Evolutionary conservation across 2,797 vertebrate species (phyloP), one percentile per base, ranked within the genome.

Genomic region (Pempheris klunzingeri): DNA sequence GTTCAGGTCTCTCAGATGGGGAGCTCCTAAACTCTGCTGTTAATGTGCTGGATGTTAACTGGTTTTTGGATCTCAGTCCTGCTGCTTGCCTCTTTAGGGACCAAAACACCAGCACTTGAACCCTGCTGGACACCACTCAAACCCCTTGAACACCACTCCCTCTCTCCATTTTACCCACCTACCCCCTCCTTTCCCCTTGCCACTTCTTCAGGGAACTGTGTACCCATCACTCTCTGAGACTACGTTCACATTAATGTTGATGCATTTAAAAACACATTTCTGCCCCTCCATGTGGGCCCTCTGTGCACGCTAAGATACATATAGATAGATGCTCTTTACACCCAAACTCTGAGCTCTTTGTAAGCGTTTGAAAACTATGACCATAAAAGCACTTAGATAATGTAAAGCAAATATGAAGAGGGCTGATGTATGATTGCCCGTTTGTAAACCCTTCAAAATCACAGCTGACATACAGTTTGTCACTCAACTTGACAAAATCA

Each of bases 81-180:
- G 76, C 78, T 72, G 83, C 74, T 86, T 20, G 47, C 71, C 64
- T 82, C 78, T 84, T 80, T 65, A 81, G 71, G 59, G 72, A 86
- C 72, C 84, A 88, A 92, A 88, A 83, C 90, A 88, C 52, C 63
- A 77, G 78, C 80, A 82, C 91, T 92, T 88, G 81, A 89, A 88
- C 88, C 73, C 80, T 52, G 79, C 71, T 90, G 88, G 88, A 91
- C 83, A 82, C 89, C 81, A 87, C 84, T 85, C 83, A 80, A 73
- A 62, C 57, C 54, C 47, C 74, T 82, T 62, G 9, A 87, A 80
- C 80, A 72, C 59, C 52, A 63, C 77, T 77, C 70, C 59, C 60
- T 65, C 67, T 57, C 32, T 64, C 50, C 9, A 49, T 74, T 77
- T 75, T 66, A 38, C 61, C 71, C 72, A 73, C 41, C 50, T 34